A percentile compares a stretch with the other conserved stretches of the same genome.
Conservation (phyloP, 2,113 vertebrate genomes). For the Nannobrachium achirus region DNA sequence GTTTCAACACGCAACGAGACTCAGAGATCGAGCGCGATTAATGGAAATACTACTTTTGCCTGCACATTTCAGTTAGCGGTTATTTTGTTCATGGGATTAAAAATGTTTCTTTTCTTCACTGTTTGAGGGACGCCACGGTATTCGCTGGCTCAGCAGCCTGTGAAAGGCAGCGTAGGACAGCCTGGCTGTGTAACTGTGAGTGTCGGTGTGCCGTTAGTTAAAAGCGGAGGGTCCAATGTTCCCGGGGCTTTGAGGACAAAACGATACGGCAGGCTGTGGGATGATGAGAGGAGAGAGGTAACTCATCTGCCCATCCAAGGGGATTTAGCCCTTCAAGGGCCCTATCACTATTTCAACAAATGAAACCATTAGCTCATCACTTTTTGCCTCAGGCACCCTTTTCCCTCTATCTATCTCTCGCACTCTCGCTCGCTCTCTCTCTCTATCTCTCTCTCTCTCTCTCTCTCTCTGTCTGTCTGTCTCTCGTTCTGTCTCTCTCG, state of each 20-base stretch:
- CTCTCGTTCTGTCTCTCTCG: too few relatives aligned
- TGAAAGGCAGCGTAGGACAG: constrained; percentile 26
- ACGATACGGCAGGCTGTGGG: constrained; percentile 12
- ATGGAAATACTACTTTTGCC: constrained; percentile 39
- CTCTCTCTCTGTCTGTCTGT: too few relatives aligned
- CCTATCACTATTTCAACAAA: constrained; percentile 61
- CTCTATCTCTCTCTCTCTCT: too few relatives aligned
- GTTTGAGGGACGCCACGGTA: too few relatives aligned
- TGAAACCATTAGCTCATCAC: constrained; percentile 71
- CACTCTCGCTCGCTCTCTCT: too few relatives aligned
- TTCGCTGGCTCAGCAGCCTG: background rate
- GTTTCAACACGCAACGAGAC: constrained; percentile 21
- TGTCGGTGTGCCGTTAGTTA: constrained; percentile 58
- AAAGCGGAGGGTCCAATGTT: constrained; percentile 53
- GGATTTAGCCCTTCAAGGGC: constrained; percentile 55
- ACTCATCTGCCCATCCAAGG: constrained; percentile 46
- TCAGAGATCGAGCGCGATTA: constrained; percentile 29
- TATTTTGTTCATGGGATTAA: background rate
- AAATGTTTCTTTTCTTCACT: too few relatives aligned
- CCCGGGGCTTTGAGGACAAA: constrained; percentile 49
- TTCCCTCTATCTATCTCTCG: background rate
- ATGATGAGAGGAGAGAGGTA: constrained; percentile 58
- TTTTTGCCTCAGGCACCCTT: constrained; percentile 50
- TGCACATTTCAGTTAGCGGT: constrained; percentile 38
- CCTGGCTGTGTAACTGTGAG: constrained; percentile 35